These are phyloP conservation scores for Cylindroiulus punctatus DNA, from an alignment of 2,888 invertebrate genomes.

Conservation along the genomic window DNA sequence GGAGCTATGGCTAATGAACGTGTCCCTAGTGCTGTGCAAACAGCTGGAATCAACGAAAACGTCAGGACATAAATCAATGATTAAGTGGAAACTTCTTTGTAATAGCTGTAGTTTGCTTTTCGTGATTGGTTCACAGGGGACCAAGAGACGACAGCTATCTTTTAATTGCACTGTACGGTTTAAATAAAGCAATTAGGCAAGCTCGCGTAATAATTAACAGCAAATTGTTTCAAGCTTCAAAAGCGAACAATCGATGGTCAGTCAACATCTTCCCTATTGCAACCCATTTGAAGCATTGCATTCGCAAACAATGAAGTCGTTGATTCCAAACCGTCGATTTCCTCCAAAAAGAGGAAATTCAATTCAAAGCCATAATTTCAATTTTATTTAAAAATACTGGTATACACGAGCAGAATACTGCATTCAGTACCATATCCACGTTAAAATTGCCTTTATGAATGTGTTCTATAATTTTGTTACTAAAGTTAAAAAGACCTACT, in stretches of 20 bases:
- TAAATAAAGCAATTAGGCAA: slow-evolving; percentile 39
- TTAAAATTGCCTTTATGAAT: too few species aligned
- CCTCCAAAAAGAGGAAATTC: too few species aligned
- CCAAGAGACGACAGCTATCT: not conserved
- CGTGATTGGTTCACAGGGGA: slow-evolving; percentile 12
- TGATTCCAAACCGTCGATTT: too few species aligned
- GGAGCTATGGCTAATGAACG: too few species aligned
- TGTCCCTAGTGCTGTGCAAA: not conserved
- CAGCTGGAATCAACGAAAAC: not conserved
- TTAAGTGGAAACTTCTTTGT: not conserved
- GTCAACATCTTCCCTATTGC: not conserved
- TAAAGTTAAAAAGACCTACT: too few species aligned
- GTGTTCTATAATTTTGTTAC: too few species aligned
- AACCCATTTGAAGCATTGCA: not conserved
- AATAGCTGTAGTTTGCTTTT: not conserved
- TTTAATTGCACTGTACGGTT: slow-evolving; percentile 22
- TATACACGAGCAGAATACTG: too few species aligned
- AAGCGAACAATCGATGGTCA: not conserved
- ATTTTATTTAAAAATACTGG: too few species aligned
- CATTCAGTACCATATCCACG: too few species aligned
- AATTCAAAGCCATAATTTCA: too few species aligned
- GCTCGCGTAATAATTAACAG: not conserved
- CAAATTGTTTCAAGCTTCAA: not conserved
- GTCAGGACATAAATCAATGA: not conserved
- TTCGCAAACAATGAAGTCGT: too few species aligned